Evolutionary conservation across 2,113 vertebrate genomes (phyloP).

Genomic region (Peucedramus taeniatus): DNA sequence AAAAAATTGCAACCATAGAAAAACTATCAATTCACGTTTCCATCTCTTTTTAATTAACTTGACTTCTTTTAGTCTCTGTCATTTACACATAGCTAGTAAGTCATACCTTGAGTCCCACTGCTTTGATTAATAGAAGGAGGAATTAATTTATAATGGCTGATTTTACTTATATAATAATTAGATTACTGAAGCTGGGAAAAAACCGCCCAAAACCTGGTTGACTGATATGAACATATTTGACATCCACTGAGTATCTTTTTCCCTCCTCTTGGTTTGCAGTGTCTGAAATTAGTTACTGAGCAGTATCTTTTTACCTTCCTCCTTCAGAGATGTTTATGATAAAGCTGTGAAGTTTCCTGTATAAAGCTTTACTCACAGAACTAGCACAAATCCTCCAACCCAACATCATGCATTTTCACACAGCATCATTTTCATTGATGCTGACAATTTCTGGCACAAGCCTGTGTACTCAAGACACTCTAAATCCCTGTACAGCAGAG

Average conservation of each 20-base stretch:
- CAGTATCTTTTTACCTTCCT: background rate
- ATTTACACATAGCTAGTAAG: background rate
- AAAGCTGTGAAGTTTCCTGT: background rate
- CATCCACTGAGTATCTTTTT: background rate
- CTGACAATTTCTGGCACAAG: background rate
- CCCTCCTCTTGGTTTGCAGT: background rate
- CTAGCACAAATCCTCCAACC: background rate
- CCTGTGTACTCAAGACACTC: background rate
- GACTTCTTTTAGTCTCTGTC: background rate
- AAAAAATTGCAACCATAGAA: background rate
- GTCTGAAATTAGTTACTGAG: constrained; percentile 11
- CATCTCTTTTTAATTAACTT: constrained; percentile 34
- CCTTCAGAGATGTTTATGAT: constrained; percentile 5
- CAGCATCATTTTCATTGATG: background rate
- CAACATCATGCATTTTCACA: background rate
- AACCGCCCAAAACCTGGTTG: background rate
- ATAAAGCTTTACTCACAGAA: background rate
- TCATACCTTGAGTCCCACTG: background rate
- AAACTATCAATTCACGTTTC: background rate
- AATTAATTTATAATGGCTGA: background rate
- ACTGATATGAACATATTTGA: background rate
- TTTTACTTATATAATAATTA: background rate
- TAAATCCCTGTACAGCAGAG: background rate
- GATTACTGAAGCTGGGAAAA: background rate
- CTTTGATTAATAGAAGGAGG: background rate